Conservation (phyloP, 2,888 invertebrate species). For the Harpalus rubripes region DNA sequence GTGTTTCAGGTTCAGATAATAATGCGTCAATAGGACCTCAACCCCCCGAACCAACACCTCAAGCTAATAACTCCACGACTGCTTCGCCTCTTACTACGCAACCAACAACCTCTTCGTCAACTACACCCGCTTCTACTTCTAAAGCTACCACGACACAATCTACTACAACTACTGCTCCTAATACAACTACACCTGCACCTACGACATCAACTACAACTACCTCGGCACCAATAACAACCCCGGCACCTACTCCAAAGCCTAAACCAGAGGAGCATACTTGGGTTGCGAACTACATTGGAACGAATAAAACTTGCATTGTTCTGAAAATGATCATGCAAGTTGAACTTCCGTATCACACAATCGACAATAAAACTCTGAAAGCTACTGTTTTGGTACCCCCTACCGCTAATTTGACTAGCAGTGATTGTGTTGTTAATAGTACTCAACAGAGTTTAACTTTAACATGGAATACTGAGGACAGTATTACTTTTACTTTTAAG, state of each 20-base stretch:
- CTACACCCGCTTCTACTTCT: constrained; percentile 67
- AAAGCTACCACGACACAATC: constrained; percentile 72
- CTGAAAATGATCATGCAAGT: constrained; percentile 84
- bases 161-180: constrained; percentile 71
- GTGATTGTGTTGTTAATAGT: constrained; percentile 74
- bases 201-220: constrained; percentile 71
- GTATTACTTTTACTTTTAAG: constrained; percentile 77
- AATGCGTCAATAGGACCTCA: neutral
- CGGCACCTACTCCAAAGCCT: constrained; percentile 70
- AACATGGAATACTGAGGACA: constrained; percentile 69
- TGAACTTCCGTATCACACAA: constrained; percentile 79
- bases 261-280: constrained; percentile 78
- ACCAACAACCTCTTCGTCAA: constrained; percentile 70
- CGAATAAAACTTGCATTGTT: constrained; percentile 81
- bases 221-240: constrained; percentile 73
- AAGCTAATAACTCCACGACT: constrained; percentile 70
- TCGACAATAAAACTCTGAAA: constrained; percentile 73
- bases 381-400: constrained; percentile 77
- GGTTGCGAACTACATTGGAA: constrained; percentile 76
- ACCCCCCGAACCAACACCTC: constrained; percentile 73
- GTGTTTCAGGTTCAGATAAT: neutral
- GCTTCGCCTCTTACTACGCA: constrained; percentile 72
- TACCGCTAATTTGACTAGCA: constrained; percentile 75
- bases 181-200: constrained; percentile 69
- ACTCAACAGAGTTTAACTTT: constrained; percentile 43